These are phyloP conservation scores for Macrochelys suwanniensis DNA, from an alignment of 2,797 vertebrate genomes.

Conservation along the genomic window DNA sequence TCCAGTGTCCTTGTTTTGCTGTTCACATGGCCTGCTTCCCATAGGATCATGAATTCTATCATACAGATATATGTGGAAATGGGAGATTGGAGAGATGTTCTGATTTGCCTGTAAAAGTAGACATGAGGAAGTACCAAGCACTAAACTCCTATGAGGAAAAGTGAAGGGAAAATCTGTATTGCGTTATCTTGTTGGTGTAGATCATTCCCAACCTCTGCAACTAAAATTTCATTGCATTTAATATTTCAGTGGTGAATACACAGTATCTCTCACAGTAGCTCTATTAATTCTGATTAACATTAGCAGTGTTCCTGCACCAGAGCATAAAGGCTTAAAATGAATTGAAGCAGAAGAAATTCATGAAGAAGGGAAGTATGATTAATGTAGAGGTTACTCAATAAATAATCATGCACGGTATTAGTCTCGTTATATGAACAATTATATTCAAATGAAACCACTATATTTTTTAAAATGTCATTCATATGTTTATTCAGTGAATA, in stretches of 20 bases:
- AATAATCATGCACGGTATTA: not conserved
- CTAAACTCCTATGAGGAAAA: not conserved
- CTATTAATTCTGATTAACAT: slow-evolving; percentile 51
- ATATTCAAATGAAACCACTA: not conserved
- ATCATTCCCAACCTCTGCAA: not conserved
- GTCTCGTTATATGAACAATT: not conserved
- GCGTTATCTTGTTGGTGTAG: not conserved
- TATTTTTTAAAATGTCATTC: not conserved
- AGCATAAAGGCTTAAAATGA: slow-evolving; percentile 19
- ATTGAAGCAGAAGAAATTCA: slow-evolving; percentile 21
- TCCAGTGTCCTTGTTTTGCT: no score
- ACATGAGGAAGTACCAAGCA: not conserved
- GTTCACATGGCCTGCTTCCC: no score
- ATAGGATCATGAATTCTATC: no score
- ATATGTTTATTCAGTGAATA: not conserved
- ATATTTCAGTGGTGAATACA: slow-evolving; percentile 14
- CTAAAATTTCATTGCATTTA: slow-evolving; percentile 35
- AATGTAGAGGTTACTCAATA: not conserved
- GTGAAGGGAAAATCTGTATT: not conserved
- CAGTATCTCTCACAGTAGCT: not conserved
- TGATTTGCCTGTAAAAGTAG: not conserved
- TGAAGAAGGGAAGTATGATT: not conserved
- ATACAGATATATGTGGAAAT: not conserved
- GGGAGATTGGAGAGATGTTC: not conserved
- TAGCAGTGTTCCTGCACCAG: slow-evolving; percentile 3